Evolutionary conservation across 1,140 invertebrate species (phyloP).

Genomic region (Globodera rostochiensis): DNA sequence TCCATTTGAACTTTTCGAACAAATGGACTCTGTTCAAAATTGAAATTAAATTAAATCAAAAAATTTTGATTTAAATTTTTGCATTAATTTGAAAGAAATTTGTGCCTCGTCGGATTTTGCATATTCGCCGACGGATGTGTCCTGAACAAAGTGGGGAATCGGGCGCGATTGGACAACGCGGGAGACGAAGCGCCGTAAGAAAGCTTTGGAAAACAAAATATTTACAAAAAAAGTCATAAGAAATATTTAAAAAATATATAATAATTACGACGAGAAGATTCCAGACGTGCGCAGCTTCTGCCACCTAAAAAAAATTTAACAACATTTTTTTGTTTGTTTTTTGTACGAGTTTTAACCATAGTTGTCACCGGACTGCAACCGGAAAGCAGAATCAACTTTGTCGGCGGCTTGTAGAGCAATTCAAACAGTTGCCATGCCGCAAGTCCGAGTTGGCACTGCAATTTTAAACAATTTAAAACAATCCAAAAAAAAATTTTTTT

Average conservation of each 20-base stretch:
- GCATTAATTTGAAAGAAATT: neutral
- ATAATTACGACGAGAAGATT: constrained; percentile 90
- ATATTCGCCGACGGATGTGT: constrained; percentile 99
- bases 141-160: constrained; percentile 95
- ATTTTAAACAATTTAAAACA: constrained; percentile 3
- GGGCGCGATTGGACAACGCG: constrained; percentile 90
- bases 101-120: constrained; percentile 84
- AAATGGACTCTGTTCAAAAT: constrained; percentile 78
- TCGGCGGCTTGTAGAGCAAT: constrained; percentile 90
- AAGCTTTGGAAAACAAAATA: constrained; percentile 71
- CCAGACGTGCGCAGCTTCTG: constrained; percentile 99
- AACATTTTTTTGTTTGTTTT: neutral
- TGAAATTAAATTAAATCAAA: neutral
- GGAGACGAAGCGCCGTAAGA: constrained; percentile 97
- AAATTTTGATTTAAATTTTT: neutral
- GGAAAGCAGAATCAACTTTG: constrained; percentile 86
- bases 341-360: constrained; percentile 72
- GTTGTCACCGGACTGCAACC: constrained; percentile 99
- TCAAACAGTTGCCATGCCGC: constrained; percentile 98
- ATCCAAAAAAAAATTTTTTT: neutral
- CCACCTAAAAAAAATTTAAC: constrained; percentile 62
- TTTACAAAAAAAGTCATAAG: too few species aligned
- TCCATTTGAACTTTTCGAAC: constrained; percentile 95
- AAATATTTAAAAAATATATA: neutral
- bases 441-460: constrained; percentile 93